A percentile compares a stretch with the other conserved stretches of the same genome.
phyloP scores from a whole-genome alignment of 2,888 invertebrate genomes.

The Allacma fusca region DNA sequence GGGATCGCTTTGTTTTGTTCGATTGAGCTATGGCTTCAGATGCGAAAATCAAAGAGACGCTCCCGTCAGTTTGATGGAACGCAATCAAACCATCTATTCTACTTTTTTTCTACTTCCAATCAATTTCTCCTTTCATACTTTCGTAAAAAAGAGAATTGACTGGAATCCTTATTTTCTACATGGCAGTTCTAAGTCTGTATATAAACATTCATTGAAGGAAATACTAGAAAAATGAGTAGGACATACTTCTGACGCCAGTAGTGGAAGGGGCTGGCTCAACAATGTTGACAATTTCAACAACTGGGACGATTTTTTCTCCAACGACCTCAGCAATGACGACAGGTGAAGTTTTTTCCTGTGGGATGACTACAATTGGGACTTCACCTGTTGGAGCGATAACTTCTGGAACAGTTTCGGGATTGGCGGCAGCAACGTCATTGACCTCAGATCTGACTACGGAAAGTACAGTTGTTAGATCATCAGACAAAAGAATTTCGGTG shows the following conservation, averaged over 20 bases:
- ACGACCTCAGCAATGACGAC: slow-evolving; percentile 31
- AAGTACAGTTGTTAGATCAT: slow-evolving; percentile 3
- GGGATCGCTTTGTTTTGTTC: slow-evolving; percentile 15
- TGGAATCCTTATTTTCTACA: too few relatives aligned
- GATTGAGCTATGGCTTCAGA: not conserved
- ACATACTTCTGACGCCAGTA: slow-evolving; percentile 14
- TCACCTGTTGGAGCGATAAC: not conserved
- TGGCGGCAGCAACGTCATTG: not conserved
- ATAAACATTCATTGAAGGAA: too few relatives aligned
- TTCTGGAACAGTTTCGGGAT: not conserved
- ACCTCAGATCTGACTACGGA: slow-evolving; percentile 21
- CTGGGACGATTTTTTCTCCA: slow-evolving; percentile 35
- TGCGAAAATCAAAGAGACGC: slow-evolving; percentile 5
- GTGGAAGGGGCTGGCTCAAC: not conserved
- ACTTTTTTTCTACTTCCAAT: too few relatives aligned
- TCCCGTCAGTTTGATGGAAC: not conserved
- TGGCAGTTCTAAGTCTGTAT: too few relatives aligned
- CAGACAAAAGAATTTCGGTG: slow-evolving; percentile 19
- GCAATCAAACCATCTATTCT: too few relatives aligned
- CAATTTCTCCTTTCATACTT: too few relatives aligned
- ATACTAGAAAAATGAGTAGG: not conserved
- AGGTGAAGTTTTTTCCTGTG: slow-evolving; percentile 21
- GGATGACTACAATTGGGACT: not conserved
- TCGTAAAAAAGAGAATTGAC: too few relatives aligned
- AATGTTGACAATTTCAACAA: slow-evolving; percentile 33